Conservation (phyloP, 2,888 invertebrate species). For the Liposcelis brunnea region DNA sequence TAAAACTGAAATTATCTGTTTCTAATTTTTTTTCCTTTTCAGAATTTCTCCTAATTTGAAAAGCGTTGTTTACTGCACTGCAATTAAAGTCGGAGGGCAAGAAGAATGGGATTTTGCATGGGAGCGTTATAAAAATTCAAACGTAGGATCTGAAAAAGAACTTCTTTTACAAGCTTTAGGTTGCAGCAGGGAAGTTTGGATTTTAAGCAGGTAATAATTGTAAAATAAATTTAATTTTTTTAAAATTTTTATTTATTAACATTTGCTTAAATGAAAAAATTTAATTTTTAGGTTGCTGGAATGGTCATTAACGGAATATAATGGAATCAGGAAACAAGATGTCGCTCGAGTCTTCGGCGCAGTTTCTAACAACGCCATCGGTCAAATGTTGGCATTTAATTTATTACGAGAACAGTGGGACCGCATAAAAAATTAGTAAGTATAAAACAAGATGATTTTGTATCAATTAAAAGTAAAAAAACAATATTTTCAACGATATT, state of each 20-base stretch:
- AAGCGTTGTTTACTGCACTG: slow-evolving; percentile 71
- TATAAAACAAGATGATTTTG: slow-evolving; percentile 16
- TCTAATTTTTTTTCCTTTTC: slow-evolving; percentile 15
- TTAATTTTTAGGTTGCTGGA: not conserved
- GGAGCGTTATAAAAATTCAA: slow-evolving; percentile 54
- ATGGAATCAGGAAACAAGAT: slow-evolving; percentile 5
- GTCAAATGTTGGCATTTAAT: slow-evolving; percentile 65
- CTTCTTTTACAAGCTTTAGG: slow-evolving; percentile 59
- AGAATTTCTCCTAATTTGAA: slow-evolving; percentile 74
- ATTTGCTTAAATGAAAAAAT: slow-evolving; percentile 27
- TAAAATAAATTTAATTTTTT: not conserved
- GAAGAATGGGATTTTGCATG: slow-evolving; percentile 82
- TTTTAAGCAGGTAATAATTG: slow-evolving; percentile 40
- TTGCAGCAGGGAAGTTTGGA: slow-evolving; percentile 67
- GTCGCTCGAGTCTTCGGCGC: not conserved
- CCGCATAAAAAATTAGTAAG: slow-evolving; percentile 50
- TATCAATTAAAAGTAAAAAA: slow-evolving; percentile 5
- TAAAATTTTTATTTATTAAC: slow-evolving; percentile 7
- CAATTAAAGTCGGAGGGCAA: slow-evolving; percentile 63
- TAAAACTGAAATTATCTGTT: slow-evolving; percentile 7
- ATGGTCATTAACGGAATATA: not conserved
- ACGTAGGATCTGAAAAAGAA: slow-evolving; percentile 67
- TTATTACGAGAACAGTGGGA: slow-evolving; percentile 62
- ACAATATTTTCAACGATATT: too few relatives aligned
- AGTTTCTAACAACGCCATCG: slow-evolving; percentile 40